Base-by-base conservation (phyloP, 2,113 vertebrate species). In the Oceanodroma tethys region DNA sequence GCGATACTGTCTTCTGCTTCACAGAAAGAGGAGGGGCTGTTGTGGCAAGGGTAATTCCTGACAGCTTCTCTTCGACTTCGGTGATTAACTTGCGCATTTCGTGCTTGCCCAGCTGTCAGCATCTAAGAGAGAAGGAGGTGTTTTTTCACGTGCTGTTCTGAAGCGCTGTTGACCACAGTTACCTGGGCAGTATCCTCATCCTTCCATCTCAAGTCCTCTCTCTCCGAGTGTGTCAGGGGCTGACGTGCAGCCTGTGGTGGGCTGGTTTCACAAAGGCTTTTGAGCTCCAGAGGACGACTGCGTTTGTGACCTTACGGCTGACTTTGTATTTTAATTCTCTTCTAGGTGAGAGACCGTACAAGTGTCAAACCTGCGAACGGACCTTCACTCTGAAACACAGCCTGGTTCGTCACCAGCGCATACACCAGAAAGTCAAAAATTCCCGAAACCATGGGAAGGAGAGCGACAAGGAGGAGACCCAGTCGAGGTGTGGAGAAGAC, bases 311-410 rank as follows among this genome's bases (percentile, higher is more conserved):
- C 60, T 43, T 19, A 19, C 0, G 2, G 22, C 70, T 97, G 79
- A 95, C 67, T 68, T 22, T 13, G 29, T 20, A 3, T 53, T 62
- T 56, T 47, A 10, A 32, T 87, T 94, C 72, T 65, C 6, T 93
- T 93, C 15, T 92, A 99, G 99, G 99, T 43, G 99, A 99, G 95
- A 98, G 99, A 48, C 99, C 99, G 0, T 99, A 99, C 96, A 98
- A 99, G 96, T 99, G 99, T 96, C 99, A 99, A 94, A 99, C 99
- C 65, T 99, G 99, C 1, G 99, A 99, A 94, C 96, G 99, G 79
- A 99, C 99, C 92, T 99, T 99, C 98, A 99, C 99, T 66, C 97
- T 99, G 97, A 99, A 99, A 92, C 99, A 99, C 98, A 99, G 99
- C 97, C 98, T 99, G 84, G 99, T 99, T 38, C 99, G 99, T 36